phyloP scores from a whole-genome alignment of 2,113 vertebrate genomes.

The Rafetus swinhoei region DNA sequence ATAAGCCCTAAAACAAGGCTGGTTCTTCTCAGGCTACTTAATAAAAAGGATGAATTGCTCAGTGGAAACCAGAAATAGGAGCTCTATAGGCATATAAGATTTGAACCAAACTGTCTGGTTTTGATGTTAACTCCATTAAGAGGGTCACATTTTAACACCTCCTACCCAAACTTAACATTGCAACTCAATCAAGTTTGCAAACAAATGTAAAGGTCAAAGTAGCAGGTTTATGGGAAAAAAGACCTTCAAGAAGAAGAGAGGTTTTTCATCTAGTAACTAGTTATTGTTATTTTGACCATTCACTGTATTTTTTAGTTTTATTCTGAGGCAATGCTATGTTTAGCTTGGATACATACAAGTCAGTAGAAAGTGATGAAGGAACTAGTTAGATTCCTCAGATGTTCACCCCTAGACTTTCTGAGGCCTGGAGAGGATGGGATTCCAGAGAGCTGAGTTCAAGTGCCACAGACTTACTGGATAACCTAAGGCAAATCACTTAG shows the following conservation, averaged over 20 bases:
- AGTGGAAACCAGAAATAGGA: not conserved
- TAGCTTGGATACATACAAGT: slow-evolving; percentile 20
- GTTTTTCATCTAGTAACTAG: slow-evolving; percentile 19
- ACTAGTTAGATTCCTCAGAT: not conserved
- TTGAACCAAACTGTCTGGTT: slow-evolving; percentile 4
- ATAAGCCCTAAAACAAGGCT: not conserved
- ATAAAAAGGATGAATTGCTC: not conserved
- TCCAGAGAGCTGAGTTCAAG: not conserved
- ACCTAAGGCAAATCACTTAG: not conserved
- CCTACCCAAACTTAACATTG: slow-evolving; percentile 18
- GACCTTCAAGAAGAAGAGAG: slow-evolving; percentile 8
- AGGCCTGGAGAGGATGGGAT: not conserved
- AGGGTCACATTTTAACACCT: slow-evolving; percentile 43
- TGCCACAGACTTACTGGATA: not conserved
- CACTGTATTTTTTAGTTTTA: slow-evolving; percentile 43
- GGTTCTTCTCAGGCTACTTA: not conserved
- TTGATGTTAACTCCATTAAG: slow-evolving; percentile 22
- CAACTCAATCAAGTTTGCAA: slow-evolving; percentile 36
- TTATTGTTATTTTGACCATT: slow-evolving; percentile 46
- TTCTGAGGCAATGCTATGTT: slow-evolving; percentile 27
- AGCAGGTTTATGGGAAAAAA: slow-evolving; percentile 24
- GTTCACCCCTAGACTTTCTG: not conserved
- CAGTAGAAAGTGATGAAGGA: slow-evolving; percentile 10
- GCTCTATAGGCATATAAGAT: not conserved
- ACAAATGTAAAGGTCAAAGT: slow-evolving; percentile 44